phyloP scores from a whole-genome alignment of 2,113 vertebrate genomes.

The Electrona antarctica region DNA sequence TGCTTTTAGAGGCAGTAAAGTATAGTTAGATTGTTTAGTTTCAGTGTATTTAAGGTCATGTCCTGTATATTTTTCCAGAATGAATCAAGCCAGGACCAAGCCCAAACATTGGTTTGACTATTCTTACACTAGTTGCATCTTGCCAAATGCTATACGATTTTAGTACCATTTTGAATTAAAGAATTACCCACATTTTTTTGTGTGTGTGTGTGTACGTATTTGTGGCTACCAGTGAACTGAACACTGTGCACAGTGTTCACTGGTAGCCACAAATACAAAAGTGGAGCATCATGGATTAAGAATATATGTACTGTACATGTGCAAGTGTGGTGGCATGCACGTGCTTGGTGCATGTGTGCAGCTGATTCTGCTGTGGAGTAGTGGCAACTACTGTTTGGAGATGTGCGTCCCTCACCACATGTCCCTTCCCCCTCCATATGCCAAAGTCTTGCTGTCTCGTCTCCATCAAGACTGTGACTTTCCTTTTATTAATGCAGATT shows the following conservation, averaged over 20 bases:
- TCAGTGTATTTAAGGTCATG: constrained; percentile 28
- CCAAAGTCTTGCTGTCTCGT: constrained; percentile 29
- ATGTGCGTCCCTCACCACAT: constrained; percentile 28
- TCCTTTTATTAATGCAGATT: constrained; percentile 13
- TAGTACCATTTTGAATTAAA: constrained; percentile 14
- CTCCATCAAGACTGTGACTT: constrained; percentile 3
- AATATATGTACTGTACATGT: constrained; percentile 14
- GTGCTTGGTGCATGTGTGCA: constrained; percentile 51
- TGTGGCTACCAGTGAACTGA: no score
- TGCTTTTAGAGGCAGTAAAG: constrained; percentile 37
- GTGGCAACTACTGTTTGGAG: constrained; percentile 12
- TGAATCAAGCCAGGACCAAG: constrained; percentile 28
- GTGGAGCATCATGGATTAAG: constrained; percentile 14
- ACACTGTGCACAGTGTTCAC: constrained; percentile 2
- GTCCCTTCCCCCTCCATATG: constrained; percentile 46
- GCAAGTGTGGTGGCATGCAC: constrained; percentile 24
- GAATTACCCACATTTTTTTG: constrained; percentile 14
- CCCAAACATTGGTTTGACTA: constrained; percentile 30
- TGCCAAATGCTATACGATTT: constrained; percentile 33
- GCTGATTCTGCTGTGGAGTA: constrained; percentile 63
- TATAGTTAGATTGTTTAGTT: constrained; percentile 20
- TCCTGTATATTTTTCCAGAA: constrained; percentile 42
- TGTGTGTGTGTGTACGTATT: no score
- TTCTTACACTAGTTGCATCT: constrained; percentile 26
- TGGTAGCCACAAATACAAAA: constrained; percentile 3